These are phyloP conservation scores for Eupithecia dodoneata DNA, from an alignment of 2,888 invertebrate species.

Conservation along the genomic window DNA sequence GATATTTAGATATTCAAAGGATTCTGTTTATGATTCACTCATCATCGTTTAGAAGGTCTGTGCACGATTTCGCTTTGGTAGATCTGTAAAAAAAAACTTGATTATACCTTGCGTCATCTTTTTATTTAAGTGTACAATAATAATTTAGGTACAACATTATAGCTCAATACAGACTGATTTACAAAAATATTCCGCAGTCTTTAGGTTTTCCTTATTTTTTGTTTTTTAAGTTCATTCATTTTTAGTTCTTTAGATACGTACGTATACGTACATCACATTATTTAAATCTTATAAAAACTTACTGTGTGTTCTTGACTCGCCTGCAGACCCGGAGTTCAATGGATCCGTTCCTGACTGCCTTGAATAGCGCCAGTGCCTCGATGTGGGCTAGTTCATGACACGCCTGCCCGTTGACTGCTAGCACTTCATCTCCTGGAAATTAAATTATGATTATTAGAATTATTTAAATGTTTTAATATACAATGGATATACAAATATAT, in stretches of 20 bases:
- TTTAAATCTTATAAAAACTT: conserved; percentile 46
- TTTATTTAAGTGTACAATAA: neutral
- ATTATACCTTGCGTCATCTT: neutral
- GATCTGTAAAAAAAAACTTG: conserved; percentile 81
- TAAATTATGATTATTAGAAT: neutral
- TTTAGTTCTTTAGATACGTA: neutral
- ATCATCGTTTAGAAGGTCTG: conserved; percentile 87
- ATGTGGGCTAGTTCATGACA: conserved; percentile 92
- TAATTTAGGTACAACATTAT: neutral
- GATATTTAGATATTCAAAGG: neutral
- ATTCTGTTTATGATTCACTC: conserved; percentile 62
- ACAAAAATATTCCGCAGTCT: neutral
- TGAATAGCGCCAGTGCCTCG: conserved; percentile 91
- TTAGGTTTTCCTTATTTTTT: neutral
- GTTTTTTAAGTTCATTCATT: neutral
- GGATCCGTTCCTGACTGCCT: conserved; percentile 90
- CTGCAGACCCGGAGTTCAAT: conserved; percentile 90
- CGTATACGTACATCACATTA: neutral
- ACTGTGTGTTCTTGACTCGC: conserved; percentile 80
- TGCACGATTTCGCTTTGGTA: conserved; percentile 89
- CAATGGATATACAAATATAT: neutral
- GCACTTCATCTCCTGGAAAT: conserved; percentile 89
- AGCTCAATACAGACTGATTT: too few relatives aligned
- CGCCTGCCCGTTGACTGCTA: conserved; percentile 91
- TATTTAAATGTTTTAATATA: neutral